These are phyloP conservation scores for Myiagra hebetior DNA, from an alignment of 2,113 vertebrate species.

Conservation along the genomic window DNA sequence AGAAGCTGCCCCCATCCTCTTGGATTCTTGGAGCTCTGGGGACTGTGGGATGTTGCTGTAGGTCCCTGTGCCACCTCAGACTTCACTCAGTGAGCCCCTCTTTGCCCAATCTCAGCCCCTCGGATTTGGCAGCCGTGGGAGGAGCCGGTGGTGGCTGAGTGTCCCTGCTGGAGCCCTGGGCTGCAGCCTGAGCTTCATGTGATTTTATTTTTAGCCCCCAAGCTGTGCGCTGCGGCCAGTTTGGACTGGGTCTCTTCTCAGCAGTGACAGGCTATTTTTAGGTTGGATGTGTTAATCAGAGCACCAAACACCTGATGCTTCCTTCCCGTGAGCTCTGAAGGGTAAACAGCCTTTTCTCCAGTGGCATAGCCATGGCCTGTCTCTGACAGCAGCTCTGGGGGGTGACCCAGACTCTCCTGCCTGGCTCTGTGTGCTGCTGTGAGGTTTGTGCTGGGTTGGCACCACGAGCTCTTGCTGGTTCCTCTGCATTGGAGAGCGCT, in stretches of 20 bases:
- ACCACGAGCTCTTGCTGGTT: accelerated
- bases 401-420: no score
- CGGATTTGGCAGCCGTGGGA: background rate
- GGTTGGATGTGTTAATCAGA: background rate
- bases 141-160: background rate
- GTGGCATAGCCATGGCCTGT: accelerated
- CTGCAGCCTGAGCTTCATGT: background rate
- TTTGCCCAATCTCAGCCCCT: background rate
- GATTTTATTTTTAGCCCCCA: slow-evolving; percentile 50
- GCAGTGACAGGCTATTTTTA: slow-evolving; percentile 19
- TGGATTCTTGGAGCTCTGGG: background rate
- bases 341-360: background rate
- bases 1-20: accelerated
- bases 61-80: background rate
- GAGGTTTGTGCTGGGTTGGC: background rate
- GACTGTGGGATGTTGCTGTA: background rate
- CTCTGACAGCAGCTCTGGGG: background rate
- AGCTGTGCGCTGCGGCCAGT: accelerated
- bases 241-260: background rate
- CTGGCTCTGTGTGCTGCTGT: accelerated
- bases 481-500: accelerated
- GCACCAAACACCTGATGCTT: background rate
- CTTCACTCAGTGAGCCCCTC: background rate
- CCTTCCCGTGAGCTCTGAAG: background rate
- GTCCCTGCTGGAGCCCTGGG: background rate